Base-by-base conservation (phyloP, 2,888 invertebrate species). In the Eumerus sabulonum region DNA sequence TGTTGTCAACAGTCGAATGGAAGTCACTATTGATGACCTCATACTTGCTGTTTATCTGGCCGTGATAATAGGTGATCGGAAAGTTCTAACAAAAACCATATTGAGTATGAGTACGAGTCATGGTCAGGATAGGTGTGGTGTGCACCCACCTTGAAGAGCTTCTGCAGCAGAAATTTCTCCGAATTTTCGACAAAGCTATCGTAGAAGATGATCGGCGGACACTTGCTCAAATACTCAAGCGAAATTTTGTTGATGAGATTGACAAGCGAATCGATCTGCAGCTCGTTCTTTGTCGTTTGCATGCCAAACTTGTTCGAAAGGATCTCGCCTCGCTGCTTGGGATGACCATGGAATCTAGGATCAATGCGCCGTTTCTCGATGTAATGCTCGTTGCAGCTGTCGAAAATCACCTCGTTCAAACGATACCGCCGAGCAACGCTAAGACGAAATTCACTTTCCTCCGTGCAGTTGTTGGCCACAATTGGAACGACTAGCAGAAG, bases 171-270 rank as follows among this genome's bases (percentile, higher is more conserved):
- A 44, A 90, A 88, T 53, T 89, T 90, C 56, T 93, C 92, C 40
- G 90, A 90, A 2, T 89, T 87, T 85, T 92, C 91, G 0, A 92
- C 90, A 84, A 89, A 89, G 67, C 84, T 89, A 73, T 94, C 94
- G 82, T 94, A 94, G n/a, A 94, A 90, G 73, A 94, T 90, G 1
- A 92, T 90, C 1, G 93, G 92, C 0, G 91, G 91, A 83, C 94
- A 94, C 67, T 92, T 91, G n/a, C 86, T 88, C 19, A 94, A 86
- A 86, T 94, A 92, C 9, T 91, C 90, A 0, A 88, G 53, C 0
- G 92, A 91, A 40, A 94, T 90, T 84, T 91, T 91, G 73, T 91
- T 90, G 4, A 94, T 84, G 12, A 94, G 88, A 51, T 88, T 88
- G 1, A 93, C 91, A 9, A 94, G 87, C 0, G 93, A 93, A n/a